Evolutionary conservation across 2,113 vertebrate species (phyloP), one percentile per base, ranked within the genome.

Genomic region (Brachionichthys hirsutus): DNA sequence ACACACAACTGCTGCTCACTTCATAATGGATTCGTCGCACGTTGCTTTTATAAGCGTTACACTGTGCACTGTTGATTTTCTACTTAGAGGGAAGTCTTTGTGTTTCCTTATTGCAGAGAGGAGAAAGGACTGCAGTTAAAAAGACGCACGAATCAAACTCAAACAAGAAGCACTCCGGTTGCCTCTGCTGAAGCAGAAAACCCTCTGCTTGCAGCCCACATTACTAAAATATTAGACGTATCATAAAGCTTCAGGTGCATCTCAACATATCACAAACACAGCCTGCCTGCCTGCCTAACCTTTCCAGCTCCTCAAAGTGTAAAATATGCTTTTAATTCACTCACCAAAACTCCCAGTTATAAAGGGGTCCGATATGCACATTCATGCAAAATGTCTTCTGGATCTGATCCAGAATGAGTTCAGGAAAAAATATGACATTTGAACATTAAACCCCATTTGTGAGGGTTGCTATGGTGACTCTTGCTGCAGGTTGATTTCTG

Each of bases 81-180:
- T 53, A 42, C 38, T 18, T 20, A 46, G 13, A 34, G n/a, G 8
- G 24, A 30, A 30, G 3, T 18, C 14, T 56, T 10, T 3, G 44
- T 42, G 52, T 62, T 49, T 58, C 34, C 35, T 12, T 22, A 52
- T 48, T 40, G 41, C 12, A 19, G 14, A 59, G 53, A 34, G 42
- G 13, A 44, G 50, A 62, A 45, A 2, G 8, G 15, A 24, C 7
- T 40, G 9, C 18, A 20, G 30, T 42, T 9, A 10, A 19, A 30
- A 44, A 35, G 46, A 22, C 4, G 11, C 18, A 24, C 4, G 35
- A 49, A 7, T 46, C 8, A 16, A 14, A 55, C 12, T 44, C 16
- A 47, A 20, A 36, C 22, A 17, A 12, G 16, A 41, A 16, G 5
- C 8, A 43, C n/a, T 60, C 17, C 41, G 11, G 18, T 6, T 8